Percentiles rank a stretch among this genome's conserved stretches.
These are phyloP conservation scores for Aepyceros melampus DNA, from an alignment of 2,113 vertebrate genomes.

Conservation along the genomic window DNA sequence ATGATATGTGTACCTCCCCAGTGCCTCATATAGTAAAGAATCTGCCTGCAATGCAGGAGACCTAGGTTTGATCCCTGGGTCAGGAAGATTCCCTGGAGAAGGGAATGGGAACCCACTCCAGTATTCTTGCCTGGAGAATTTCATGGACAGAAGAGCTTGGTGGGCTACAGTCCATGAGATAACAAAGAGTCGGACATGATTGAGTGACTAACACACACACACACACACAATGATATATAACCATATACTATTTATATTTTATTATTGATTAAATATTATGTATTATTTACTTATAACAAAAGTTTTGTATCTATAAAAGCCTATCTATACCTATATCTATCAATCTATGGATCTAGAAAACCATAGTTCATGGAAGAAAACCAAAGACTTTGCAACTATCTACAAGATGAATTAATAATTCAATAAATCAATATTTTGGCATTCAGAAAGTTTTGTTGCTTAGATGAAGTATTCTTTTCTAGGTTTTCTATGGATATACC, in stretches of 20 bases:
- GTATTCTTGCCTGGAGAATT: neutral
- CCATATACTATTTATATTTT: neutral
- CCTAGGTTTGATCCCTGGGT: neutral
- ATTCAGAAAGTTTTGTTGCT: neutral
- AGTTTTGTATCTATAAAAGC: neutral
- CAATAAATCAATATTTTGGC: neutral
- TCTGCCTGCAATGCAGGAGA: neutral
- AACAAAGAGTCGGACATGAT: fast-evolving
- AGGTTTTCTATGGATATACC: neutral
- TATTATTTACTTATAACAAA: neutral
- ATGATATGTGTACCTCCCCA: neutral
- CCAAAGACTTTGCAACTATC: neutral
- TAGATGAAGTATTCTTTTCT: neutral
- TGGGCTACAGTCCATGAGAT: neutral
- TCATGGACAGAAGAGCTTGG: neutral
- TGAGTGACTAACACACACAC: neutral
- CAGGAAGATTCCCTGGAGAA: neutral
- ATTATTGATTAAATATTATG: neutral
- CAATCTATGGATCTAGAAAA: neutral
- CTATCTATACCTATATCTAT: neutral
- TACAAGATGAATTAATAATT: neutral
- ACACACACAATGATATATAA: neutral
- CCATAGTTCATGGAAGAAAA: neutral
- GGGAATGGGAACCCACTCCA: neutral
- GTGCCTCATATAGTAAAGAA: neutral